Evolutionary conservation across 2,113 vertebrate species (phyloP).

Genomic region (Aythya baeri): DNA sequence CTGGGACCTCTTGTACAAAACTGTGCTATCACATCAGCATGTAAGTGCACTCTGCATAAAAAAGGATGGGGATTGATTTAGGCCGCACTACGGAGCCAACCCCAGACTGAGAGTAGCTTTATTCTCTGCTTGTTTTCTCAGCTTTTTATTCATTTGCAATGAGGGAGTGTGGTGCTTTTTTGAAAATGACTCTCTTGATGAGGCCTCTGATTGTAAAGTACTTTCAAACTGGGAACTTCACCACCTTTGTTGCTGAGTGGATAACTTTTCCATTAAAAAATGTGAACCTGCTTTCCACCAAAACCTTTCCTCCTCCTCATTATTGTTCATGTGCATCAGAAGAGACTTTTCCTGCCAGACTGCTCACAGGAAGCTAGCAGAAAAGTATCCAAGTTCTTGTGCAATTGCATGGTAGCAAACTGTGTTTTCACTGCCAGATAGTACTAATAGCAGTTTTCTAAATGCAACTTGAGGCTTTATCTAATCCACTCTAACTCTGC

Average conservation of each 20-base stretch:
- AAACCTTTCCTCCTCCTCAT: conserved; percentile 29
- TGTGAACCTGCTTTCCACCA: conserved; percentile 56
- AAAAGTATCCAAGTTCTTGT: neutral
- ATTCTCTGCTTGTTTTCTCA: conserved; percentile 77
- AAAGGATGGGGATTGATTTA: conserved; percentile 73
- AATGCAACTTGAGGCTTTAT: conserved; percentile 17
- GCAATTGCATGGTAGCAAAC: neutral
- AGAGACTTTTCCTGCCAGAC: neutral
- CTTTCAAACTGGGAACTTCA: conserved; percentile 77
- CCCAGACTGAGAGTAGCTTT: conserved; percentile 74
- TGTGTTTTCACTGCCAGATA: conserved; percentile 33
- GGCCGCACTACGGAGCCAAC: conserved; percentile 61
- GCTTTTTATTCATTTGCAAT: conserved; percentile 76
- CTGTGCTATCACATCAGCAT: conserved; percentile 76
- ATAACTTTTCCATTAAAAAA: conserved; percentile 74
- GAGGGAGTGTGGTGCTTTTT: conserved; percentile 75
- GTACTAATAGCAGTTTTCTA: conserved; percentile 23
- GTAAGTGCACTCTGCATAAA: conserved; percentile 78
- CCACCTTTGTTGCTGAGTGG: conserved; percentile 73
- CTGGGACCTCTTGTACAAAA: conserved; percentile 71
- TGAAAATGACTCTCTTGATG: conserved; percentile 77
- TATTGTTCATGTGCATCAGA: conserved; percentile 6
- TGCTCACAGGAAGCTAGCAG: neutral
- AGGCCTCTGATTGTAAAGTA: conserved; percentile 78
- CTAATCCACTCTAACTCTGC: conserved; percentile 1